Conservation (phyloP, 2,888 invertebrate species). For the Hoplodrina blanda region DNA sequence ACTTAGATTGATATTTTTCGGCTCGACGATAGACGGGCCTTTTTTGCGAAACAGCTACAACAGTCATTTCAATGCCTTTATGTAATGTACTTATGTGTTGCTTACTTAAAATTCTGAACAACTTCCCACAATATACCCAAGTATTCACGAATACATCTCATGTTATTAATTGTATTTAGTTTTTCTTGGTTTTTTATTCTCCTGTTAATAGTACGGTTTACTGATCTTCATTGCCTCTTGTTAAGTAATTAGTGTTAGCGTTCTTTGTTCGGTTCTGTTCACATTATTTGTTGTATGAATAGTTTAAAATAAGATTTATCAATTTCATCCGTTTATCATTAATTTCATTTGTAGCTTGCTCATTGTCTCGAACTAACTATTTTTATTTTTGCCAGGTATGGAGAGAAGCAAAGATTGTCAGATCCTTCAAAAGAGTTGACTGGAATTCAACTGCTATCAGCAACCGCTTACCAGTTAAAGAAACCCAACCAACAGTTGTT, state of each 20-base stretch:
- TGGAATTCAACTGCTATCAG: constrained; percentile 95
- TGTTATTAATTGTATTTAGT: constrained; percentile 34
- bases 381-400: constrained; percentile 91
- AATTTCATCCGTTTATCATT: not conserved
- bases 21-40: constrained; percentile 8
- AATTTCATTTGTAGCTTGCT: not conserved
- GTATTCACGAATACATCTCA: constrained; percentile 33
- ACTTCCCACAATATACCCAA: constrained; percentile 24
- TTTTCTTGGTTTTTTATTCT: constrained; percentile 21
- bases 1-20: constrained; percentile 40
- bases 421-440: constrained; percentile 94
- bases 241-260: constrained; percentile 3
- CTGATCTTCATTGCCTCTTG: constrained; percentile 25
- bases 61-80: constrained; percentile 42
- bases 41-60: constrained; percentile 35
- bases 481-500: constrained; percentile 97
- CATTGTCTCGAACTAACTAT: not conserved
- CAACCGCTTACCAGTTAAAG: constrained; percentile 97
- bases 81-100: constrained; percentile 18
- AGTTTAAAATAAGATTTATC: not conserved
- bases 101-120: constrained; percentile 48
- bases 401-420: constrained; percentile 94
- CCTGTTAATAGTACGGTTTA: constrained; percentile 16
- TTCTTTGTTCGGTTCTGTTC: constrained; percentile 5
- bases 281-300: not conserved